phyloP scores from a whole-genome alignment of 2,888 invertebrate species.

The Aporophyla lueneburgensis region DNA sequence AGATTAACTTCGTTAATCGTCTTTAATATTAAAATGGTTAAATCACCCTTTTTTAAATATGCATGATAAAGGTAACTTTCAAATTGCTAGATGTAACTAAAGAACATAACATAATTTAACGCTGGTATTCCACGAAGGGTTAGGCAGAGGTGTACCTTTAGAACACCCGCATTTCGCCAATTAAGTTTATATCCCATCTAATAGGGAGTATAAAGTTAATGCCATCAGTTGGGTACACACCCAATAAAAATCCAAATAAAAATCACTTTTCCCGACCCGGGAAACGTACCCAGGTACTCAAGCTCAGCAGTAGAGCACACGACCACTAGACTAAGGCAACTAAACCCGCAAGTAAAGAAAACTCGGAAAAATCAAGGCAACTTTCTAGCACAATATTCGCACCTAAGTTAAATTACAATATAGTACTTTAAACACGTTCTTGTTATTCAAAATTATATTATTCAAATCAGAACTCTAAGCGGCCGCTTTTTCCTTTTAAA shows the following conservation, averaged over 20 bases:
- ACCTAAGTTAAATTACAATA: slow-evolving; percentile 19
- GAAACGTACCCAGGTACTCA: too few relatives aligned
- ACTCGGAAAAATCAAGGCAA: neutral
- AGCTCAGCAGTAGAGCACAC: too few relatives aligned
- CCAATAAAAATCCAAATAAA: too few relatives aligned
- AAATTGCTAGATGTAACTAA: neutral
- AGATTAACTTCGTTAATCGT: neutral
- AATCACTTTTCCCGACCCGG: too few relatives aligned
- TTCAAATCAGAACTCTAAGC: slow-evolving; percentile 35
- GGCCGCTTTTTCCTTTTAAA: slow-evolving; percentile 22
- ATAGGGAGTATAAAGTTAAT: fast-evolving
- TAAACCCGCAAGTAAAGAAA: neutral
- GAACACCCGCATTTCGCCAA: neutral
- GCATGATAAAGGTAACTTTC: neutral
- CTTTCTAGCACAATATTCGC: slow-evolving; percentile 1
- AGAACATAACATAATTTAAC: neutral
- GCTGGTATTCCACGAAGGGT: neutral
- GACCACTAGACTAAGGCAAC: neutral
- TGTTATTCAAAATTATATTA: slow-evolving; percentile 21
- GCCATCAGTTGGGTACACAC: neutral
- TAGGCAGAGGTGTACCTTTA: neutral
- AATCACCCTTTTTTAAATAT: too few relatives aligned
- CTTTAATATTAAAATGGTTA: too few relatives aligned
- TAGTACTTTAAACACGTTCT: neutral
- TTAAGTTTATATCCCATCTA: neutral